Conservation (phyloP, 2,113 vertebrate genomes). For the Antechinus stuartii region DNA sequence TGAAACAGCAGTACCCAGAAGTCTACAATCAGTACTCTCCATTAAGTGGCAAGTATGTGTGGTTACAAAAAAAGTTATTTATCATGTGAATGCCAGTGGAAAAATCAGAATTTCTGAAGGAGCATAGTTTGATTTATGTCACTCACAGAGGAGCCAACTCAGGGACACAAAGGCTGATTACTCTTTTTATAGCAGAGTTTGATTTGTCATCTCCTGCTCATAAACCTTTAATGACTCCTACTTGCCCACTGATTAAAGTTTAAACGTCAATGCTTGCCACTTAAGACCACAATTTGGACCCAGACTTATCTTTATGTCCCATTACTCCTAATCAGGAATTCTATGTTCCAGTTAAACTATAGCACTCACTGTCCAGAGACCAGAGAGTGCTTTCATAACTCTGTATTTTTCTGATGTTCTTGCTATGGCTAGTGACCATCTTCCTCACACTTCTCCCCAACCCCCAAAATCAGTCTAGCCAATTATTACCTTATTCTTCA, state of each 20-base stretch:
- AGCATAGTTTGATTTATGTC: neutral
- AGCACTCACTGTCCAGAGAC: neutral
- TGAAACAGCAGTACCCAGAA: neutral
- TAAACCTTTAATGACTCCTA: neutral
- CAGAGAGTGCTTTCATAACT: neutral
- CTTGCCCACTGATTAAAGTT: neutral
- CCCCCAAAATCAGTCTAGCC: neutral
- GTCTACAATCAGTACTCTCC: neutral
- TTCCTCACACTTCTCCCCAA: neutral
- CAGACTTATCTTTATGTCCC: neutral
- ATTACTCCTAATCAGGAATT: neutral
- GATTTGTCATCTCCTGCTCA: neutral
- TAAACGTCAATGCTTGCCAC: neutral
- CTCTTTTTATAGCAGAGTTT: neutral
- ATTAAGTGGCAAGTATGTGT: neutral
- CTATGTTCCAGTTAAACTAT: neutral
- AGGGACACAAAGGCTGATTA: neutral
- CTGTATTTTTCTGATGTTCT: neutral
- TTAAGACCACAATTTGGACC: neutral
- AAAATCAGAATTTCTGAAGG: neutral
- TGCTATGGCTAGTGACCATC: neutral
- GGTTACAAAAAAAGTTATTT: neutral
- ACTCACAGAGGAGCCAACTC: neutral
- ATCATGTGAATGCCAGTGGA: neutral
- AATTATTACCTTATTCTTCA: neutral